Evolutionary conservation across 92 coral and sea anemone genomes (phyloP), one percentile per base, ranked within the genome.

Genomic region (Porites divaricata): DNA sequence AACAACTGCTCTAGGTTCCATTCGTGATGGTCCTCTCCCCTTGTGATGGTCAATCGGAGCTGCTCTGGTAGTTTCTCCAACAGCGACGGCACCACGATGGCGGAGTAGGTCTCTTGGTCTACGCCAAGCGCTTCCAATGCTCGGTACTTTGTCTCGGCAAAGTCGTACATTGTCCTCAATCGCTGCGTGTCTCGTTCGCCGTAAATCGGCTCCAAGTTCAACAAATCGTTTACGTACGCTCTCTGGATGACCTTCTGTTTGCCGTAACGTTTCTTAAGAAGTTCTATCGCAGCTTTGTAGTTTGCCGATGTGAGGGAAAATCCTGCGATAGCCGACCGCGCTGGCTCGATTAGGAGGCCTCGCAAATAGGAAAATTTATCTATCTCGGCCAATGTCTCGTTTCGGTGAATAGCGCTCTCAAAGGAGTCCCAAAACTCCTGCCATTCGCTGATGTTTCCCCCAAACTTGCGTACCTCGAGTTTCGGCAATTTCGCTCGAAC

Each of bases 381-480:
- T 15, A 84, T 74, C 0, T 74, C 50, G 1, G 72, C 72, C 72
- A 83, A 48, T 0, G 76, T 24, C 49, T 26, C 72, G 19, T 90
- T 90, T 6, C n/a, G 19, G 76, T 90, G 45, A 3, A 90, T 78
- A 7, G 88, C 45, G 83, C 91, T 90, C 69, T 76, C 85, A 22
- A 90, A 90, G 14, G 90, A 69, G 76, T 90, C 86, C 93, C 85
- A 87, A 28, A 90, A 81, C 82, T 90, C 93, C 56, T 77, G 91
- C 88, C 93, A 87, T 45, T 90, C 77, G 10, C 61, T 58, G 4
- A 90, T 21, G 12, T 66, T 75, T 1, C 88, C 93, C 10, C 81
- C 69, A 26, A 90, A 86, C 81, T 79, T 89, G 15, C 54, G 41
- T 7, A 81, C 50, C 10, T 78, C 81, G 0, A 89, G 59, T 56